A percentile compares a stretch with the other conserved stretches of the same genome.
Evolutionary conservation across 2,888 invertebrate genomes (phyloP).

Genomic region (Adineta ricciae): DNA sequence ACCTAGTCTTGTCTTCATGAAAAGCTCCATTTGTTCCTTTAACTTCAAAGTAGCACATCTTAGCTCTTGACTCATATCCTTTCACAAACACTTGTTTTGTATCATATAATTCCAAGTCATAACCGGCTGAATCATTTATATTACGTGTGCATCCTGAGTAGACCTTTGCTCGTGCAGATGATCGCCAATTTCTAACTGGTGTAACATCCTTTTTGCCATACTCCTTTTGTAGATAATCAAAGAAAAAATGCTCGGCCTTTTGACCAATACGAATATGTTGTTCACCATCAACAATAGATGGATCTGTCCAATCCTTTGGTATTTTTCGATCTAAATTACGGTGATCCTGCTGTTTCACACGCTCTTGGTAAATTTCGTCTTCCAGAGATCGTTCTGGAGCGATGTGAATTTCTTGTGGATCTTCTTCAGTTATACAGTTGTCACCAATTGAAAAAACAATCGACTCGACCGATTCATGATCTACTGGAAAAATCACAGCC

Average conservation of each 20-base stretch:
- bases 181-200: conserved; percentile 21
- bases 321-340: not conserved
- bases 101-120: conserved; percentile 19
- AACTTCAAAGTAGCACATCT: conserved; percentile 25
- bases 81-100: not conserved
- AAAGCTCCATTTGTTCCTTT: conserved; percentile 15
- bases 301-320: not conserved
- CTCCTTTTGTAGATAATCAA: conserved; percentile 4
- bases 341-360: not conserved
- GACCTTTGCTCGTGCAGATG: conserved; percentile 9
- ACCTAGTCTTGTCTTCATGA: not conserved
- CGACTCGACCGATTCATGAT: not conserved
- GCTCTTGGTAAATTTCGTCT: not conserved
- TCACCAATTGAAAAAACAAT: not conserved
- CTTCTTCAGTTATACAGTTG: not conserved
- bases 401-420: not conserved
- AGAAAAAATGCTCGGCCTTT: conserved; percentile 27
- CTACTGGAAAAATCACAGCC: not conserved
- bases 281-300: not conserved
- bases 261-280: conserved; percentile 2
- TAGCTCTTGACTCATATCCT: not conserved
- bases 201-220: conserved; percentile 20
- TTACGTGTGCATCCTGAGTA: not conserved
- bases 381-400: not conserved
- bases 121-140: conserved; percentile 20